Base-by-base conservation (phyloP, 2,888 invertebrate species). In the Parnassius apollo region DNA sequence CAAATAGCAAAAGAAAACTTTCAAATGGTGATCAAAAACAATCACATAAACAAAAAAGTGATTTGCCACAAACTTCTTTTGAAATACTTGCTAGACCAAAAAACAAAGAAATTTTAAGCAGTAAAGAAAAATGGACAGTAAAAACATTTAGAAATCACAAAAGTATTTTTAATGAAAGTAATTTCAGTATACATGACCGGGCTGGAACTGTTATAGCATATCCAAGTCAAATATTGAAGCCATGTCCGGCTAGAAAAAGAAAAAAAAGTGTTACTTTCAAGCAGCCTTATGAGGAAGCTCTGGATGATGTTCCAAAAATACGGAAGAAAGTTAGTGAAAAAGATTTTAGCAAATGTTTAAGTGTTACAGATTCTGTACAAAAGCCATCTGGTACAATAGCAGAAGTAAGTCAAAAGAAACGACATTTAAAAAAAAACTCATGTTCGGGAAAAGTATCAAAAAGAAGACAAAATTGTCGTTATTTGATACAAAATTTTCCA, bases 211-310 rank as follows among this genome's bases (percentile, higher is more conserved):
- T 60, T 42, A 46, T 49, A 22, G 60, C 60, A 18, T 60, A 42
- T 50, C 64, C 64, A 7, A 52, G 53, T 48, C 49, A 53, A 49
- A 46, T 42, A 45, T 48, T 45, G 42, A 57, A 45, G 22, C 42
- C 46, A 42, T 57, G 42, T 53, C 44, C 25, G 22, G 22, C 12
- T 13, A 61, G 35, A 49, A 64, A 60, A 57, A 64, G 56, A n/a
- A 57, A 57, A 53, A 64, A 64, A 45, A 60, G 25, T 54, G 60
- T 64, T 3, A 60, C 44, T 25, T 64, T 64, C 45, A 48, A 60
- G 53, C 45, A 57, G 13, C 46, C 61, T 48, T 35, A 25, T 42
- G 52, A 57, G 35, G 57, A 50, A 50, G 2, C 50, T 48, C 48
- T 22, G 25, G 25, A 56, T 45, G 42, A 56, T 45, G 11, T 35